These are phyloP conservation scores for Bambusicola thoracicus DNA, from an alignment of 2,113 vertebrate species.

Conservation along the genomic window DNA sequence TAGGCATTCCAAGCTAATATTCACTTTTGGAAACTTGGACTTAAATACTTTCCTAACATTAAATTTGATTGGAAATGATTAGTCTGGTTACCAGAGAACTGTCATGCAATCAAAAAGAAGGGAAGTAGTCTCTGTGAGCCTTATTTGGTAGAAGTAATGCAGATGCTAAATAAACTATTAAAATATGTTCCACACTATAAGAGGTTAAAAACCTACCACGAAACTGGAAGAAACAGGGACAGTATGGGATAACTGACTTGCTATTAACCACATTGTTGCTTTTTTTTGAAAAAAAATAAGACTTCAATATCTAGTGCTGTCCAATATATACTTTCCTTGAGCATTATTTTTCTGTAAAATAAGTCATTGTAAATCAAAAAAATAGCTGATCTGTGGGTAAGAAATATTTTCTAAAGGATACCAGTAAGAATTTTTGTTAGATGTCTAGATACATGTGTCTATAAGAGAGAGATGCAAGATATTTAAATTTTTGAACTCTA, in stretches of 20 bases:
- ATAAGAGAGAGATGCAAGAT: not conserved
- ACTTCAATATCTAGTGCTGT: not conserved
- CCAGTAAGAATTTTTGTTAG: constrained; percentile 12
- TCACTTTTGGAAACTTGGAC: not conserved
- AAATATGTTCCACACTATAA: constrained; percentile 9
- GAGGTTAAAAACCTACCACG: constrained; percentile 1
- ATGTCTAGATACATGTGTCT: not conserved
- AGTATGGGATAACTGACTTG: not conserved
- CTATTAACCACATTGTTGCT: not conserved
- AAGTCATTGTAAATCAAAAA: not conserved
- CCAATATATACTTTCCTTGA: constrained; percentile 12
- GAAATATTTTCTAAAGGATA: not conserved
- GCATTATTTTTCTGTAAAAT: constrained; percentile 13
- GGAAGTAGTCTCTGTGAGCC: not conserved
- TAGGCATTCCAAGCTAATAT: not conserved
- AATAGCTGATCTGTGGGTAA: not conserved
- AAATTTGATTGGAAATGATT: not conserved
- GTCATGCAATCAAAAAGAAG: not conserved
- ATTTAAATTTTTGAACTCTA: not conserved
- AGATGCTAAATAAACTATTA: not conserved
- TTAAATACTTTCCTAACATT: not conserved
- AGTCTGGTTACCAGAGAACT: not conserved
- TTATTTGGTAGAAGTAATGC: not conserved
- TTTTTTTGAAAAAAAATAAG: constrained; percentile 35
- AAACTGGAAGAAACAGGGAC: not conserved